Base-by-base conservation (phyloP, 2,113 vertebrate species). In the Macquaria ambigua region DNA sequence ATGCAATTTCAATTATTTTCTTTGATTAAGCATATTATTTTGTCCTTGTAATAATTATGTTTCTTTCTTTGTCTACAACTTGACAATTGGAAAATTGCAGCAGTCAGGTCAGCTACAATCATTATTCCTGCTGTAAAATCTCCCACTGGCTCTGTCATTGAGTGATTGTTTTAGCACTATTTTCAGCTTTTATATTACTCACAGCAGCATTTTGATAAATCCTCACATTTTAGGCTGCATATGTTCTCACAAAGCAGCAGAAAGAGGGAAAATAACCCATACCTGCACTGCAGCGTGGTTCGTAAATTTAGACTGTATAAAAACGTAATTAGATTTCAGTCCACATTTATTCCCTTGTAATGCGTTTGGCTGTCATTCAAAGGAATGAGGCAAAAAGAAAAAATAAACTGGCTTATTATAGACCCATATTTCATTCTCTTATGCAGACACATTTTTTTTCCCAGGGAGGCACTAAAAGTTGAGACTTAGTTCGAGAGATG, bases 311-410 rank as follows among this genome's bases (percentile, higher is more conserved):
- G 72, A 91, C 53, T 64, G 70, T 85, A 79, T 74, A 79, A 88
- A 91, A 89, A 71, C 18, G 67, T 88, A 88, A 92, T 89, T 87
- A 85, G 73, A 87, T 79, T 90, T 89, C 72, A 70, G 75, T 82
- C 50, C 85, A 81, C 87, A 87, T 83, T 83, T 87, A 74, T 81
- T 79, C 64, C 67, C 68, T 20, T 74, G 56, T 89, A 80, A 86
- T 84, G 66, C 1, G n/a, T 88, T 83, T 89, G 81, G 76, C 81
- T 90, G 85, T 70, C 90, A 82, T 91, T 92, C 83, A 90, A 79
- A 87, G 64, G 53, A 75, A 86, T 43, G 28, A 80, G 46, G 41
- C 48, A 61, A 77, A 81, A 76, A 63, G 8, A 62, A 20, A 63
- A 34, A 66, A 64, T 34, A 82, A 56, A 4, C 11, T 18, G 4